Conservation (phyloP, 2,113 vertebrate genomes). For the Uria aalge region DNA sequence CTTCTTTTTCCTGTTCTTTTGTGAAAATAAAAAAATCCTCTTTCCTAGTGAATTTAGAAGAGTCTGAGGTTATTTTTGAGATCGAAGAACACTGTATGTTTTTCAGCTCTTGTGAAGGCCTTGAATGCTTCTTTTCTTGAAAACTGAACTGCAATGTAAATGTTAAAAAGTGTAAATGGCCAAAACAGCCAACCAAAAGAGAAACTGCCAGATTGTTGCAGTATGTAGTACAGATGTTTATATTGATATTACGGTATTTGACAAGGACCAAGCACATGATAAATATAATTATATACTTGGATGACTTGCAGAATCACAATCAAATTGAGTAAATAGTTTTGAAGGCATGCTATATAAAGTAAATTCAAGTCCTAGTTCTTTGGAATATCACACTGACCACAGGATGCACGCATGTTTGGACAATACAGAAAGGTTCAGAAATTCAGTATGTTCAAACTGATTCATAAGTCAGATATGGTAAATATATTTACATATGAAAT, state of each 20-base stretch:
- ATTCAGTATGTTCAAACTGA: background rate
- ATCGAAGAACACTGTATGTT: background rate
- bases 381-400: background rate
- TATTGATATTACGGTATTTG: background rate
- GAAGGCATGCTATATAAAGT: background rate
- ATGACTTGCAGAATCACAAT: background rate
- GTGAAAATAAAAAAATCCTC: conserved; percentile 67
- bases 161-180: background rate
- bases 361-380: background rate
- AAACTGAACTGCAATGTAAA: conserved; percentile 44
- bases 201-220: background rate
- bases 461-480: background rate
- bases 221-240: background rate
- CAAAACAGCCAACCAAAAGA: background rate
- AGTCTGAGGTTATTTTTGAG: conserved; percentile 18
- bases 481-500: background rate
- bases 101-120: conserved; percentile 54
- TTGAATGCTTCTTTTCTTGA: conserved; percentile 36
- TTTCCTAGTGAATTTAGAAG: conserved; percentile 28
- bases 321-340: background rate
- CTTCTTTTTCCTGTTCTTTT: conserved; percentile 27
- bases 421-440: background rate
- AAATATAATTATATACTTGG: background rate
- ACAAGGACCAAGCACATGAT: background rate
- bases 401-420: background rate